phyloP scores from a whole-genome alignment of 2,113 vertebrate species.

The Hystrix brachyura region DNA sequence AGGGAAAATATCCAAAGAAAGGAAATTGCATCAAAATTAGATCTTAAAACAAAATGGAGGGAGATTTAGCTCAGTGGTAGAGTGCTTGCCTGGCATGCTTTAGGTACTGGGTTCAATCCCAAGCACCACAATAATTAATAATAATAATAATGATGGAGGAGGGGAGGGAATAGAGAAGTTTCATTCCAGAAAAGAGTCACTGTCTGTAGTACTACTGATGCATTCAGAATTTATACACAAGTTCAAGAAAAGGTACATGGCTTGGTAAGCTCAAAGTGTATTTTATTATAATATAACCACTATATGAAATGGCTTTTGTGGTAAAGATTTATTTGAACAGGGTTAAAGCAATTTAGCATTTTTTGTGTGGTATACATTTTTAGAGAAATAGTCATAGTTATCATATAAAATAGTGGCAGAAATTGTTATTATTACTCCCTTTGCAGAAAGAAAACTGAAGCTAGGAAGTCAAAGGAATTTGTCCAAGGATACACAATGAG shows the following conservation, averaged over 20 bases:
- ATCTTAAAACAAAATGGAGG: background rate
- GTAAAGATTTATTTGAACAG: slow-evolving; percentile 27
- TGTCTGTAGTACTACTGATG: background rate
- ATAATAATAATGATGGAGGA: background rate
- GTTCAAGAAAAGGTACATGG: slow-evolving; percentile 9
- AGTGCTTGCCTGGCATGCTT: background rate
- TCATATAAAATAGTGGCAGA: background rate
- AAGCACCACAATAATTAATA: background rate
- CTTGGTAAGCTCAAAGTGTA: background rate
- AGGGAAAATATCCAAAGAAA: background rate
- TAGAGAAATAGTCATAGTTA: background rate
- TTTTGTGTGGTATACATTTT: background rate
- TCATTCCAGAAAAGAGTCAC: background rate
- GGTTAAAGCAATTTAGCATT: slow-evolving; percentile 22
- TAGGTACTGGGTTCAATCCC: background rate
- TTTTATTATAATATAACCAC: background rate
- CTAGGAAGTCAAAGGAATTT: slow-evolving; percentile 47
- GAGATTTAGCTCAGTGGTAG: background rate
- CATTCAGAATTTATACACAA: slow-evolving; percentile 6
- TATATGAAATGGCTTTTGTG: background rate
- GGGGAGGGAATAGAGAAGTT: background rate
- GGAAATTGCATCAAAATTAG: background rate
- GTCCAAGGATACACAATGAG: background rate
- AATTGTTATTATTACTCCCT: background rate
- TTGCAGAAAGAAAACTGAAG: slow-evolving; percentile 29